A percentile compares a stretch with the other conserved stretches of the same genome.
phyloP scores from a whole-genome alignment of 2,797 vertebrate species.

The Hyperoplus immaculatus region DNA sequence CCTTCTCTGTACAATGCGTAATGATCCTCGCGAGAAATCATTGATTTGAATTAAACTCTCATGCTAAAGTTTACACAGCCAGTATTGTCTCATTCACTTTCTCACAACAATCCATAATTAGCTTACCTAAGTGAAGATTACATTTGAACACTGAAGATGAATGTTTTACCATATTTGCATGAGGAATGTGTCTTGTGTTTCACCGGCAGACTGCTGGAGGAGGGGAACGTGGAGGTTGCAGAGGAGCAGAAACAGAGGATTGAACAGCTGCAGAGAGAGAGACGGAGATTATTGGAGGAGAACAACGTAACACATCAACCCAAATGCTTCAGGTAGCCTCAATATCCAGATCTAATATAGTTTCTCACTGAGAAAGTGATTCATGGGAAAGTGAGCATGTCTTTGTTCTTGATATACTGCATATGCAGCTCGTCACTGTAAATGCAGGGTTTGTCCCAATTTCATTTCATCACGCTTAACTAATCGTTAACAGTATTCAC shows the following conservation, averaged over 20 bases:
- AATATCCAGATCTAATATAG: not conserved
- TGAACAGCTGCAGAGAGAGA: constrained; percentile 94
- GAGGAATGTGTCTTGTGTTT: constrained; percentile 43
- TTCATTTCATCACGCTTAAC: not conserved
- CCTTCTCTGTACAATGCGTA: too few species aligned
- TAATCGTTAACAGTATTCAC: not conserved
- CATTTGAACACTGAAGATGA: constrained; percentile 18
- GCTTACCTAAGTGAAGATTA: not conserved
- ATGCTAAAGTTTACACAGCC: too few species aligned
- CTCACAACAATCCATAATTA: too few species aligned
- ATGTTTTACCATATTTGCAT: constrained; percentile 40
- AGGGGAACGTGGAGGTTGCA: constrained; percentile 92
- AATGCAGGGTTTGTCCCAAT: not conserved
- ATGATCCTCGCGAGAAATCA: too few species aligned
- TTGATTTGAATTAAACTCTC: too few species aligned
- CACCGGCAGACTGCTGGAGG: constrained; percentile 91
- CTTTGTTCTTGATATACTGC: not conserved
- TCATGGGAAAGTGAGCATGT: not conserved
- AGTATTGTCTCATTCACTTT: too few species aligned
- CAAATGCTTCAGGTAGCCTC: constrained; percentile 93
- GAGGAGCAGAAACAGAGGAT: constrained; percentile 95
- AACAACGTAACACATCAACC: constrained; percentile 90
- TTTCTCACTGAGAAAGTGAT: not conserved
- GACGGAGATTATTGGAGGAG: constrained; percentile 90
- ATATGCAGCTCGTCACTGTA: not conserved